Evolutionary conservation across 2,888 invertebrate species (phyloP), one percentile per base, ranked within the genome.

Genomic region (Bellardia pandia): DNA sequence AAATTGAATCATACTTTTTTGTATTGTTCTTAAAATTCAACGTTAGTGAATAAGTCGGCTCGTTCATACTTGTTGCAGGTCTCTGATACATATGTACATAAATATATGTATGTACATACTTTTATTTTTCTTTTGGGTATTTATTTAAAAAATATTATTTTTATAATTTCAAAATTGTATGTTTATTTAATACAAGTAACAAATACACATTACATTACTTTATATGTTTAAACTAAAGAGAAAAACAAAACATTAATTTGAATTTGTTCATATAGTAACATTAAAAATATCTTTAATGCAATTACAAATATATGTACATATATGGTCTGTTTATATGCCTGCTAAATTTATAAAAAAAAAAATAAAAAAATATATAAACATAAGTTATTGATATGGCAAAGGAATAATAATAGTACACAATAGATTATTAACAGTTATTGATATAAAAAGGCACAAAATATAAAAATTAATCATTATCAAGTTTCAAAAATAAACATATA

Each of bases 231-330:
- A 45, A 7, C 45, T 33, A 58, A 2, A 33, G 75, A 66, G 72
- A 51, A 78, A 84, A 75, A 74, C 42, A 66, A 48, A 77, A 80
- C 64, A 45, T 66, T 60, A 37, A 71, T 60, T 75, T 72, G 40
- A 78, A 74, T 78, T 82, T 80, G 66, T 76, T 86, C 33, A 53
- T 83, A 77, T 83, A 77, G 71, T 85, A 78, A 81, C 83, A 79
- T 83, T 86, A 42, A 56, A 81, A 85, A 56, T 81, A 81, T 85
- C 77, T 85, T 87, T 86, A 76, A 76, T 83, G 79, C 45, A 72
- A 72, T 75, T 76, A 79, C 77, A 78, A 68, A 74, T 53, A 72
- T 40, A 60, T 30, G 60, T 78, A 48, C 33, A 60, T 37, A 45
- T 62, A 51, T 53, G 11, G 1, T 30, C 33, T 3, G n/a, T 60